phyloP scores from a whole-genome alignment of 2,113 vertebrate genomes.

The Channa argus region DNA sequence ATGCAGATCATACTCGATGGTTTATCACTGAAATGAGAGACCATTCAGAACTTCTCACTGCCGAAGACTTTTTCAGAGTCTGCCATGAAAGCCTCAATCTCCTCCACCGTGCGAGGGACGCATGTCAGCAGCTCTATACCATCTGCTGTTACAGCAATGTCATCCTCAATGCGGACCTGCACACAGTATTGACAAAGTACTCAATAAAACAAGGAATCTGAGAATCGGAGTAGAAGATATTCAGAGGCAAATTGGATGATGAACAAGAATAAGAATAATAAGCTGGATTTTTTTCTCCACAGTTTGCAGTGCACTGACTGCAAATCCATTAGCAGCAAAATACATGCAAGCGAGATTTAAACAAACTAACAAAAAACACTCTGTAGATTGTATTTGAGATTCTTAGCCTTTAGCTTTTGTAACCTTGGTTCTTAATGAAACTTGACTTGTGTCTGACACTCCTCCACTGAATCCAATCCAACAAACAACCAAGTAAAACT shows the following conservation, averaged over 20 bases:
- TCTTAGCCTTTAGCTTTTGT: too few relatives aligned
- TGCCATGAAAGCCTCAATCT: constrained; percentile 94
- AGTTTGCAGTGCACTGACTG: too few relatives aligned
- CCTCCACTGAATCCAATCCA: background rate
- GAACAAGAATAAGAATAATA: background rate
- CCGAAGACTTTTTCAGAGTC: constrained; percentile 75
- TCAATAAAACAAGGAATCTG: background rate
- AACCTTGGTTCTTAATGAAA: too few relatives aligned
- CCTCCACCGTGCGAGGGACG: constrained; percentile 93
- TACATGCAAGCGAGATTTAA: too few relatives aligned
- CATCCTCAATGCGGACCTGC: constrained; percentile 96
- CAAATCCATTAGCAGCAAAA: too few relatives aligned
- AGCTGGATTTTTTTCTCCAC: too few relatives aligned
- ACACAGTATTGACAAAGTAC: background rate
- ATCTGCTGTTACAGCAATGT: constrained; percentile 87
- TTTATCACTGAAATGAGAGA: background rate
- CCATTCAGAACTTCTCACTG: constrained; percentile 43
- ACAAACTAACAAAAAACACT: too few relatives aligned
- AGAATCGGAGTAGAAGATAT: background rate
- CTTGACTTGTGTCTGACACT: background rate
- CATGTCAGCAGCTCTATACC: constrained; percentile 94
- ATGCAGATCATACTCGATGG: too few relatives aligned
- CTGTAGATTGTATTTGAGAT: too few relatives aligned
- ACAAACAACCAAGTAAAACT: background rate
- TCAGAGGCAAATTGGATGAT: too few relatives aligned